Conservation (phyloP, 2,888 invertebrate genomes). For the Eilema griseolum region DNA sequence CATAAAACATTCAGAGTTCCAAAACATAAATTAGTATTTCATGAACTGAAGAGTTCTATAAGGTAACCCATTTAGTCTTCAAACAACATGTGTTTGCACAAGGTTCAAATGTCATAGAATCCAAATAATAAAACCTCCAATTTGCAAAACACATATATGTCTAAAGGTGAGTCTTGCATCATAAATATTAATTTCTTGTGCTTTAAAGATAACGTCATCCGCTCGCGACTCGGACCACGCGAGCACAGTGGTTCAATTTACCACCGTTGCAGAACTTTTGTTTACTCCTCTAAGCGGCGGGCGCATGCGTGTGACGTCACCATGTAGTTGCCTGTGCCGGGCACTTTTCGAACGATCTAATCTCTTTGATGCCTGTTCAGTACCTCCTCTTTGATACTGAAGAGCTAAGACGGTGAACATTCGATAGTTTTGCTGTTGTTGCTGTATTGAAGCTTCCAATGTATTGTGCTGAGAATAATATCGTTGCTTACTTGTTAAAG, state of each 20-base stretch:
- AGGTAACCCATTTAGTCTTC: too few species aligned
- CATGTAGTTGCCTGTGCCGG: conserved; percentile 12
- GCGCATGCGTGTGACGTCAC: conserved; percentile 38
- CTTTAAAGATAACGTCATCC: not conserved
- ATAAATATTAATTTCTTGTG: not conserved
- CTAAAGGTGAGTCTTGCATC: too few species aligned
- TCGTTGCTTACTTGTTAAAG: not conserved
- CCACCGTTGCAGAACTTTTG: conserved; percentile 37
- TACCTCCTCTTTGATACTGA: conserved; percentile 12
- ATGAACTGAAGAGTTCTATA: not conserved
- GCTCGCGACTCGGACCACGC: not conserved
- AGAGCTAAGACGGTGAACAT: conserved; percentile 4
- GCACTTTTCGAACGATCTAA: conserved; percentile 37
- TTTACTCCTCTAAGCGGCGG: conserved; percentile 34
- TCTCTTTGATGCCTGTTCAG: conserved; percentile 37
- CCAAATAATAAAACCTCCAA: too few species aligned
- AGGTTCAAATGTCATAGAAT: too few species aligned
- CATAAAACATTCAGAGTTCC: too few species aligned
- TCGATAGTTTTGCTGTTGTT: conserved; percentile 12
- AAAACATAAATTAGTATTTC: not conserved
- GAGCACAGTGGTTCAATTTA: conserved; percentile 30
- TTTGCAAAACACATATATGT: too few species aligned
- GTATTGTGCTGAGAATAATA: too few species aligned
- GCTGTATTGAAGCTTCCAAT: conserved; percentile 6
- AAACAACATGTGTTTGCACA: too few species aligned